Evolutionary conservation across 1,140 invertebrate species (phyloP), one percentile per base, ranked within the genome.

Genomic region (Brachionus rubens): DNA sequence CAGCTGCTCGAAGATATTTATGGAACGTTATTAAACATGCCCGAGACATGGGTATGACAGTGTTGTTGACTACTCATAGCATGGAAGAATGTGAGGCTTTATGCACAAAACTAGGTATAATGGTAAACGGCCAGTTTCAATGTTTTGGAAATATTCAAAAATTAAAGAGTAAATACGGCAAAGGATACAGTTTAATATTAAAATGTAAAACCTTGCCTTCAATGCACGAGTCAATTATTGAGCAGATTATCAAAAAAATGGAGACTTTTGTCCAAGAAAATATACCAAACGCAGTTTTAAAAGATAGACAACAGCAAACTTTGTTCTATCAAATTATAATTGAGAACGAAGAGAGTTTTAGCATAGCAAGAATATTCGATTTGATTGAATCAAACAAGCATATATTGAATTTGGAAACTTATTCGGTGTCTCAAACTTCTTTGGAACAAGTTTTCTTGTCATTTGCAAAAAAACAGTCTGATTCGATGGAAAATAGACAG

Each of bases 181-280:
- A 89, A 70, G 86, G 85, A 6, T 87, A 86, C 77, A 85, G 83
- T 4, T 80, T 87, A 12, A 82, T 79, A 30, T 77, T 86, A 1
- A 78, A 85, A 59, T 72, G 68, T 16, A 33, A 50, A 48, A 50
- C 28, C 12, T 6, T 40, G 3, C 46, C 50, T 9, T 48, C 46
- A 72, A 70, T 50, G 68, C 19, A 40, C 12, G 68, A 50, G 21
- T 50, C 19, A 28, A 16, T 14, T 9, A 30, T 54, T 28, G 68
- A 48, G 6, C n/a, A 50, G 14, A 28, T 50, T n/a, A 12, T 72
- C 2, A 72, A 72, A 33, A 54, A 48, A 48, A 46, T 72, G 3
- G 50, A 72, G 41, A 41, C 12, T 40, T 72, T 72, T 72, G 46
- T 72, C 3, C 28, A 48, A 54, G 68, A 72, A 19, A 33, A 40